Conservation (phyloP, 1,140 invertebrate species). For the Solen grandis region DNA sequence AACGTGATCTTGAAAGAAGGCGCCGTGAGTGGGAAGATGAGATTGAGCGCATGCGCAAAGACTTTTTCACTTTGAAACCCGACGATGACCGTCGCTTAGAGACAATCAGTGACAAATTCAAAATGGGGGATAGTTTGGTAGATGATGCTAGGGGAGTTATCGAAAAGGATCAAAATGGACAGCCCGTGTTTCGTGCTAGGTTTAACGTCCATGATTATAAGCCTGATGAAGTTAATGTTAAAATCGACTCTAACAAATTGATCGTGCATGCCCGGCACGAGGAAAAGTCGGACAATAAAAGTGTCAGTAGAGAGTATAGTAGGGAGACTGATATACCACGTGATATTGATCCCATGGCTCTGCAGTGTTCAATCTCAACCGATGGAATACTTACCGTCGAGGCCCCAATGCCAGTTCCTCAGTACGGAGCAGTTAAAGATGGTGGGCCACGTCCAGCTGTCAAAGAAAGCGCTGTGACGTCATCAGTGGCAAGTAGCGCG, state of each 20-base stretch:
- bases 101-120: constrained; percentile 60
- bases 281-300: constrained; percentile 68
- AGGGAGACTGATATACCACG: constrained; percentile 75
- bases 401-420: constrained; percentile 72
- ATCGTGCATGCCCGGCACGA: constrained; percentile 73
- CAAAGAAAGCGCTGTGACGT: constrained; percentile 18
- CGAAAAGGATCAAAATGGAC: constrained; percentile 73
- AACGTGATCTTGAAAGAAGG: constrained; percentile 76
- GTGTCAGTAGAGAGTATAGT: constrained; percentile 76
- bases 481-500: constrained; percentile 47
- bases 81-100: constrained; percentile 63
- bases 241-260: constrained; percentile 74
- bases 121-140: constrained; percentile 50
- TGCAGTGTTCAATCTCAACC: constrained; percentile 75
- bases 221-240: constrained; percentile 77
- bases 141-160: constrained; percentile 65
- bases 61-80: constrained; percentile 78
- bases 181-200: constrained; percentile 71
- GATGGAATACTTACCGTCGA: constrained; percentile 78
- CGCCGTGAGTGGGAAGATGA: constrained; percentile 79
- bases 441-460: background rate
- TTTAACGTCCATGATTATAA: constrained; percentile 76
- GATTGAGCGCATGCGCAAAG: constrained; percentile 78
- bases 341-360: constrained; percentile 74
- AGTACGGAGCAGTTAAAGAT: constrained; percentile 66